These are phyloP conservation scores for Allophyes oxyacanthae DNA, from an alignment of 2,888 invertebrate species.

Conservation along the genomic window DNA sequence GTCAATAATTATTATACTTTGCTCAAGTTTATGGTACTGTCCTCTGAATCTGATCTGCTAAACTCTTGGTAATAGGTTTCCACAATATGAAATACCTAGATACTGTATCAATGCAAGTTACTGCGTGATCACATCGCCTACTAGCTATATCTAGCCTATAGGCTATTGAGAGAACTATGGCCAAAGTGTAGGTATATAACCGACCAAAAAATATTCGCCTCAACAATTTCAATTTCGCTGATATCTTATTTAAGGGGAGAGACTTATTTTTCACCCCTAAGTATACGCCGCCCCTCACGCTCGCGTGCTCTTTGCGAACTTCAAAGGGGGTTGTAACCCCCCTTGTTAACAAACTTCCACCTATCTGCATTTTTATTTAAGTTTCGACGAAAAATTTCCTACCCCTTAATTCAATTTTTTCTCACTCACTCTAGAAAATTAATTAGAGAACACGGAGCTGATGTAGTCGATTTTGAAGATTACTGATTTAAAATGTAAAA, in stretches of 20 bases:
- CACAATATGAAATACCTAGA: too few species aligned
- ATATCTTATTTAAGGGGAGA: conserved; percentile 77
- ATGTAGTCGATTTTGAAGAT: conserved; percentile 43
- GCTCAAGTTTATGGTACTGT: too few species aligned
- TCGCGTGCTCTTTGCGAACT: conserved; percentile 61
- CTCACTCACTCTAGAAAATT: conserved; percentile 67
- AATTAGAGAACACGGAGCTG: conserved; percentile 63
- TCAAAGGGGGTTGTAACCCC: conserved; percentile 78
- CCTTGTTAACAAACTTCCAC: conserved; percentile 76
- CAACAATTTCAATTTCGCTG: conserved; percentile 62
- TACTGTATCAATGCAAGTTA: too few species aligned
- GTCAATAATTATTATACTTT: too few species aligned
- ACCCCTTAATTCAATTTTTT: conserved; percentile 80
- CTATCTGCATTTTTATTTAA: conserved; percentile 83
- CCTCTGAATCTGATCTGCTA: too few species aligned
- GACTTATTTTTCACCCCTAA: conserved; percentile 85
- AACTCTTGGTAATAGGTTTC: too few species aligned
- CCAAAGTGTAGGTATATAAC: conserved; percentile 36
- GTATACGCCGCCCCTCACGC: conserved; percentile 66
- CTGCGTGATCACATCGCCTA: too few species aligned
- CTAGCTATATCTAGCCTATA: too few species aligned
- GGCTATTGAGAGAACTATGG: not conserved
- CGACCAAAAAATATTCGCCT: conserved; percentile 54
- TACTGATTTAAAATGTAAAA: conserved; percentile 36
- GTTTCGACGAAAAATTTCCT: conserved; percentile 84